Base-by-base conservation (phyloP, 1,140 invertebrate species). In the Chionoecetes opilio region DNA sequence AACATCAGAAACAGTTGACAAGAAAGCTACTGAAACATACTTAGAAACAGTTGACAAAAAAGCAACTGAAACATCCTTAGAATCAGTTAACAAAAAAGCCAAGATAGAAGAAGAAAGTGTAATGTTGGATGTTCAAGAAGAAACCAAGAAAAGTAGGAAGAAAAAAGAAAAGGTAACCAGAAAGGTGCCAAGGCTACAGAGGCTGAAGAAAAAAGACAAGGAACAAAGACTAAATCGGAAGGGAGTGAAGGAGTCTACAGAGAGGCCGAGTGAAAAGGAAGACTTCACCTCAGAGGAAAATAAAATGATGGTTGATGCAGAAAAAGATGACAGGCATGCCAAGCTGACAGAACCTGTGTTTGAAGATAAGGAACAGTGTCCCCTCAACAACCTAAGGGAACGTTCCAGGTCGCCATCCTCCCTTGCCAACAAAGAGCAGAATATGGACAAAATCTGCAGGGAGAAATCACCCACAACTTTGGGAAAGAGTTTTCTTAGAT, bases 91-190 rank as follows among this genome's bases (percentile, higher is more conserved):
- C 21, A 75, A 26, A 75, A 75, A 75, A n/a, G 63, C 11, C 21
- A 75, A 90, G 88, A 53, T 2, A 84, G 84, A 34, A 46, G 53
- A 86, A 31, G 37, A 93, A 87, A 21, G 0, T 17, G 84, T 46
- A 41, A 26, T 6, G 32, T 35, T 41, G 17, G n/a, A 9, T 53
- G 89, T 63, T 6, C 9, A 86, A 86, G 84, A 34, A 5, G 84
- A 38, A 86, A 31, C 84, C 17, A 34, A 35, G 32, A 34, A 31
- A 86, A 38, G 17, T 32, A 32, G 11, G 2, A 38, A 38, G 35
- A 38, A 86, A 38, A 38, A 86, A 86, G 32, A 34, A 86, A 34
- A 86, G 31, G 35, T 17, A 21, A 35, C 0, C 5, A 86, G 35
- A 26, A 86, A 86, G 84, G 32, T 34, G 35, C 21, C 32, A 11